Percentiles rank a stretch among this genome's conserved stretches.
These are phyloP conservation scores for Seriola dumerili DNA, from an alignment of 2,113 vertebrate genomes.

Conservation along the genomic window DNA sequence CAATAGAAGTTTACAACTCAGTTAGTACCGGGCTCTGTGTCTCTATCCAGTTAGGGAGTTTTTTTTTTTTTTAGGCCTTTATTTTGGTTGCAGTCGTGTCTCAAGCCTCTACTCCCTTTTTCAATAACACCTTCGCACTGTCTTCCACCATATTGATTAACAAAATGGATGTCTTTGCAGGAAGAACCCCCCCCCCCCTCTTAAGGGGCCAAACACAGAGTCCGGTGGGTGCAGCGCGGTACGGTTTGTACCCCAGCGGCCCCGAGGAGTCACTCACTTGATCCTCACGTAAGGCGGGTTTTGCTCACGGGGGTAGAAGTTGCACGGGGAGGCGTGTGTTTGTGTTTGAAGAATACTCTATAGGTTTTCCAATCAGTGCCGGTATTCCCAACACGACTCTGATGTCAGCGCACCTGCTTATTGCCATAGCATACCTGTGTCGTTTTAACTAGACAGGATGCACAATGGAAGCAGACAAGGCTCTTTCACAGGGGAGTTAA, in stretches of 20 bases:
- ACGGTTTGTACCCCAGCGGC: slow-evolving; percentile 16
- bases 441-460: slow-evolving; percentile 77
- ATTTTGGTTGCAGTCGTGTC: slow-evolving; percentile 31
- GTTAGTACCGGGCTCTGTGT: slow-evolving; percentile 53
- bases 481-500: slow-evolving; percentile 80
- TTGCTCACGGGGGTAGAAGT: neutral
- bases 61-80: slow-evolving; percentile 33
- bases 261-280: slow-evolving; percentile 29
- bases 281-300: slow-evolving; percentile 27
- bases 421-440: slow-evolving; percentile 68
- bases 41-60: slow-evolving; percentile 52
- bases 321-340: slow-evolving; percentile 36
- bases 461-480: slow-evolving; percentile 78
- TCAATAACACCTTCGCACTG: slow-evolving; percentile 34
- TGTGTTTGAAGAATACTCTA: slow-evolving; percentile 68
- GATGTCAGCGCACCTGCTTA: slow-evolving; percentile 75
- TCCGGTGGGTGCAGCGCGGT: slow-evolving; percentile 16
- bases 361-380: slow-evolving; percentile 67
- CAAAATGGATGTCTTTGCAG: slow-evolving; percentile 66
- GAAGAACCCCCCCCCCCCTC: neutral
- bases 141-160: slow-evolving; percentile 48
- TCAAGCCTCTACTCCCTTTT: slow-evolving; percentile 21
- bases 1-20: slow-evolving; percentile 75
- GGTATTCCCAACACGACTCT: slow-evolving; percentile 69
- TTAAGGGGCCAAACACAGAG: slow-evolving; percentile 13